Evolutionary conservation across 2,888 invertebrate genomes (phyloP).

Genomic region (Drosophila setosimentum): DNA sequence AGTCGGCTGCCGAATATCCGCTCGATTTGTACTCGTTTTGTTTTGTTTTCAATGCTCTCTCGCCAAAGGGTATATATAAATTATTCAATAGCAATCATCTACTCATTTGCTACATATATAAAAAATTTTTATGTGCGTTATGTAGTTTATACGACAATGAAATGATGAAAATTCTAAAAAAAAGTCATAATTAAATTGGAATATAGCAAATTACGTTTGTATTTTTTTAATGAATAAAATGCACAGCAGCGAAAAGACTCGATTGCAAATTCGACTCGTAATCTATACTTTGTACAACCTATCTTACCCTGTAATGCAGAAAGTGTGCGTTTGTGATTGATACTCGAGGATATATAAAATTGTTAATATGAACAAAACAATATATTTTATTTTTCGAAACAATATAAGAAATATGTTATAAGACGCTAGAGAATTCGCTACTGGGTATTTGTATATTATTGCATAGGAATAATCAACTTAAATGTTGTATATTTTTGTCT

Average conservation of each 20-base stretch:
- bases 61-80: not conserved
- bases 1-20: conserved; percentile 6
- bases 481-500: not conserved
- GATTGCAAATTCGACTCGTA: not conserved
- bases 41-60: conserved; percentile 1
- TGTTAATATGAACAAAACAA: no score
- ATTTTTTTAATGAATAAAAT: not conserved
- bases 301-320: not conserved
- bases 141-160: not conserved
- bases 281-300: not conserved
- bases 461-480: not conserved
- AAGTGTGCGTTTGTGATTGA: not conserved
- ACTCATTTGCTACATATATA: not conserved
- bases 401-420: not conserved
- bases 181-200: not conserved
- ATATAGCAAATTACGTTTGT: not conserved
- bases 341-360: not conserved
- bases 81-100: not conserved
- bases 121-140: not conserved
- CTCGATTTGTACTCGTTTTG: not conserved
- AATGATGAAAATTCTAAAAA: not conserved
- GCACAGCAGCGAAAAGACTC: no score
- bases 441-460: not conserved
- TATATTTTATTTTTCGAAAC: not conserved
- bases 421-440: no score